Base-by-base conservation (phyloP, 2,888 invertebrate genomes). In the Callimorpha dominula region DNA sequence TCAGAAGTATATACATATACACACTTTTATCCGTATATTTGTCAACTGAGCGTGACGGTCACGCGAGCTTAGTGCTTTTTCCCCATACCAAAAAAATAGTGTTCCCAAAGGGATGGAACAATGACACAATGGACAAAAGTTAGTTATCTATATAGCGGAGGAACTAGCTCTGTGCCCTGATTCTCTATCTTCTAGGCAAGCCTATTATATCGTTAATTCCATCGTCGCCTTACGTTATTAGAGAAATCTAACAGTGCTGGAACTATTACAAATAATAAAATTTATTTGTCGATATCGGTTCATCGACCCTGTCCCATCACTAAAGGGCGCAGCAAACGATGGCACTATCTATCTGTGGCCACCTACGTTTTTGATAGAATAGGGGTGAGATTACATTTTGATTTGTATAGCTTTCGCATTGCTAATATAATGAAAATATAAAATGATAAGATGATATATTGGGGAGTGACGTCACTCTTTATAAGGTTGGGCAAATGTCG, bases 241-340 rank as follows among this genome's bases (percentile, higher is more conserved):
- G 11, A 60, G 17, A 17, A 17, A 17, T 52, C 52, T 6, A 7
- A 5, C 17, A 17, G 8, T 17, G 52, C 8, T 3, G 14, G 17
- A 1, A 50, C 15, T 20, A 31, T 40, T 20, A 20, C 31, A 46
- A 31, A 31, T 31, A 31, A 31, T 31, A 60, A 43, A 70, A 11
- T 4, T 12, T 46, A 17, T 62, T 63, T 73, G 60, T 73, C 69
- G 72, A 65, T 70, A 70, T 69, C 72, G 65, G 68, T 42, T 73
- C 20, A 67, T 63, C 65, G 64, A 65, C n/a, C 31, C 4, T 20
- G 43, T 60, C 78, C 63, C 78, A 20, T 40, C 76, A 64, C 76
- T 83, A 82, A 68, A 64, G 84, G 82, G 81, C 0, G 81, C 81
- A 81, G 73, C 81, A 73, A 80, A 76, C 77, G 81, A 80, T 68